Conservation (phyloP, 1,140 invertebrate species). For the Euura lappo region DNA sequence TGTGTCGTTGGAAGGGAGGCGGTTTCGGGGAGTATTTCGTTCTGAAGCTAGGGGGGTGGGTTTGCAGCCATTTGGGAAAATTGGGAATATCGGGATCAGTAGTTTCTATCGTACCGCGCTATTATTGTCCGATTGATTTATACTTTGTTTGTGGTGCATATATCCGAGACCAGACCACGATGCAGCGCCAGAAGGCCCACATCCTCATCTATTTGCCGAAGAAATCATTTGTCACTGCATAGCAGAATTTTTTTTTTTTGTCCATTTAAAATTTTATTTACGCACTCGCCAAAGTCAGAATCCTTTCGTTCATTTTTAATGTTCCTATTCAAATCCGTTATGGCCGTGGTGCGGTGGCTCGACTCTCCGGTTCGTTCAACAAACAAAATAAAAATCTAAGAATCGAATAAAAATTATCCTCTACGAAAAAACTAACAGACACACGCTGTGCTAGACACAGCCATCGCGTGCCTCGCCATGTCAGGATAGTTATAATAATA, state of each 20-base stretch:
- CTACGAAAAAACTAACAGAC: neutral
- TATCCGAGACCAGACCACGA: neutral
- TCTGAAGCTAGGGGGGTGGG: constrained; percentile 31
- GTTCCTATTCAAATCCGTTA: too few relatives aligned
- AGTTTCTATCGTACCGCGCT: constrained; percentile 25
- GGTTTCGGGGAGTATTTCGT: neutral
- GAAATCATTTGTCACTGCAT: neutral
- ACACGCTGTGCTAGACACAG: neutral
- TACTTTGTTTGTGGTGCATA: constrained; percentile 51
- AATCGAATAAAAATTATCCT: too few relatives aligned
- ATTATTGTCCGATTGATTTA: constrained; percentile 59
- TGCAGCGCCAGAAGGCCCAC: neutral
- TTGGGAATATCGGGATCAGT: constrained; percentile 51
- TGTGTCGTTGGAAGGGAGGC: neutral
- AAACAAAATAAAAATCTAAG: neutral
- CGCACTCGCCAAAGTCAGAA: neutral
- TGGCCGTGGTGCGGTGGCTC: too few relatives aligned
- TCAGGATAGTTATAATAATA: neutral
- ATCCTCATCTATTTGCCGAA: neutral
- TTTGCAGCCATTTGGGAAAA: constrained; percentile 58
- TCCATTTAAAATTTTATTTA: too few relatives aligned
- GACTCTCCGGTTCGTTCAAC: too few relatives aligned
- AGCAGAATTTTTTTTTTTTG: too few relatives aligned
- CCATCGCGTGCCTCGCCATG: neutral
- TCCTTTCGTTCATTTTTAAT: neutral